Base-by-base conservation (phyloP, 92 coral and sea anemone species). In the Zoanthus sansibaricus region DNA sequence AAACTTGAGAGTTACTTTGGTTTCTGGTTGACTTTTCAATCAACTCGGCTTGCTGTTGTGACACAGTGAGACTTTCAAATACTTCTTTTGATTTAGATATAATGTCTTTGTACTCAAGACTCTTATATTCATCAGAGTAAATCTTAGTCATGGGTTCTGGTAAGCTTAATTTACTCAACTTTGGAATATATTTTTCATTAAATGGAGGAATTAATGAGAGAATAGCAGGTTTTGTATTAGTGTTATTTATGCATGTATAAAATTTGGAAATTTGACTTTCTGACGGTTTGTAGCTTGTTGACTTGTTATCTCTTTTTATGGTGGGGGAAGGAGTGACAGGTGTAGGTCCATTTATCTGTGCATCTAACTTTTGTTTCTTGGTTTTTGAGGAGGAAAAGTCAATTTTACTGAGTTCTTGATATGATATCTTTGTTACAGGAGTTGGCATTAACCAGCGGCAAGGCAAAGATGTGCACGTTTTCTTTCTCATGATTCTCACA, bases 361-460 rank as follows among this genome's bases (percentile, higher is more conserved):
- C 42, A 33, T 33, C 42, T 33, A 33, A 33, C 42, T 33, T 33
- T 33, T 33, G 42, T 33, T 83, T 90, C 91, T 92, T 78, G 31
- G 42, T 33, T 33, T 83, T 79, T 46, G 91, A 56, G 18, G 91
- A 62, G 10, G 95, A 77, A 58, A 90, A 92, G 74, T 92, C 95
- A 14, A 92, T 92, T 32, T 87, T 32, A n/a, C 86, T 68, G 33
- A 90, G 93, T 78, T 87, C 91, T 44, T 79, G 72, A 71, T 90
- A 87, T n/a, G 91, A 76, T 25, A 90, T 79, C 59, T 67, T 88
- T 52, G 78, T 18, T 52, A 93, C 93, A 79, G 86, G 82, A 18
- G 88, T 77, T 12, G 95, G 93, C 95, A 93, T 87, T 37, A 90
- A 51, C 95, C 93, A 93, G 76, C 83, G 82, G 84, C 95, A 90